Evolutionary conservation across 2,888 invertebrate species (phyloP).

Genomic region (Lathronympha strigana): DNA sequence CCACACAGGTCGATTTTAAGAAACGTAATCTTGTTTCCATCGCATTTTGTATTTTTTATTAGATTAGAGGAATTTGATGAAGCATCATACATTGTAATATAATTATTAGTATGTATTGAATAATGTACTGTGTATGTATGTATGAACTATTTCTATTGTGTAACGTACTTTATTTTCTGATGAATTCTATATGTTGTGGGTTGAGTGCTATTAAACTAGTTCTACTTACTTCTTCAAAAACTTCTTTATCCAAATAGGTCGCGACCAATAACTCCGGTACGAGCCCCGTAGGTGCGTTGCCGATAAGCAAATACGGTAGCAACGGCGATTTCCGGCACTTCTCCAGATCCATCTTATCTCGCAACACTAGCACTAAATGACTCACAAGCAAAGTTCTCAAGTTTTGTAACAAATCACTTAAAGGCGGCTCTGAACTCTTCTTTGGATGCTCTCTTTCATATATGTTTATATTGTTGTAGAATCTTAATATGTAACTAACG

Average conservation of each 20-base stretch:
- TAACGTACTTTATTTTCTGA: too few relatives aligned
- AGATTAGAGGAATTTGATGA: too few relatives aligned
- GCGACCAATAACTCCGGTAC: slow-evolving; percentile 87
- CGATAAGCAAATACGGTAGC: slow-evolving; percentile 87
- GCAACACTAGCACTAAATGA: slow-evolving; percentile 84
- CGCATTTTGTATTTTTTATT: too few relatives aligned
- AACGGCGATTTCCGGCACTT: slow-evolving; percentile 85
- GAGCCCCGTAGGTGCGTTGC: slow-evolving; percentile 89
- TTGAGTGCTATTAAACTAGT: background rate
- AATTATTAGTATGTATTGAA: too few relatives aligned
- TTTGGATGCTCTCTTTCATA: slow-evolving; percentile 91
- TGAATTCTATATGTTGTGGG: too few relatives aligned
- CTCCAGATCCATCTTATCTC: slow-evolving; percentile 82
- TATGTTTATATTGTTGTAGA: slow-evolving; percentile 88
- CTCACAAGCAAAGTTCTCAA: slow-evolving; percentile 82
- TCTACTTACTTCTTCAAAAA: slow-evolving; percentile 80
- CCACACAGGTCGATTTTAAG: too few relatives aligned
- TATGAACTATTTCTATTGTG: too few relatives aligned
- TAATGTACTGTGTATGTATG: too few relatives aligned
- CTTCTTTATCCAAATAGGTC: slow-evolving; percentile 84
- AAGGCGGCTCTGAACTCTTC: slow-evolving; percentile 89
- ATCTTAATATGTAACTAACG: slow-evolving; percentile 76
- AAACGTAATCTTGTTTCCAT: too few relatives aligned
- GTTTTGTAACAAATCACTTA: slow-evolving; percentile 87
- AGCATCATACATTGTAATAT: too few relatives aligned